These are phyloP conservation scores for Thymelicus sylvestris DNA, from an alignment of 2,888 invertebrate species.

Conservation along the genomic window DNA sequence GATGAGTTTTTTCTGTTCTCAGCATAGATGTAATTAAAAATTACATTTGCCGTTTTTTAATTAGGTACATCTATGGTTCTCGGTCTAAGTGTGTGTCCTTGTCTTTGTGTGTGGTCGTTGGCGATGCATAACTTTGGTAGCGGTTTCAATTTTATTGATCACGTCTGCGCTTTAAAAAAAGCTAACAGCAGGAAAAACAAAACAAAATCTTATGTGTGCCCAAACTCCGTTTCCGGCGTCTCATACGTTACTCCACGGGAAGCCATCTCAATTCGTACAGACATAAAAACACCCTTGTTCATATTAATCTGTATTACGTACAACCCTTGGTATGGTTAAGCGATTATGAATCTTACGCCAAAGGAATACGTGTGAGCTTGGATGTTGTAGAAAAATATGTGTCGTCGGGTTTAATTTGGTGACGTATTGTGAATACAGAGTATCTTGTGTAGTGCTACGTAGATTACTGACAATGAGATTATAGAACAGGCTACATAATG, in stretches of 20 bases:
- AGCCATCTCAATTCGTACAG: conserved; percentile 10
- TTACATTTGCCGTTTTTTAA: no score
- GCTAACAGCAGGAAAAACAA: background rate
- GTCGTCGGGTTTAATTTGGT: conserved; percentile 4
- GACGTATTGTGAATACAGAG: conserved; percentile 5
- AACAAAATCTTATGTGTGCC: background rate
- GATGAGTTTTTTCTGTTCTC: no score
- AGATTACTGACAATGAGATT: background rate
- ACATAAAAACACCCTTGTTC: conserved; percentile 26
- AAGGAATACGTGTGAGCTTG: background rate
- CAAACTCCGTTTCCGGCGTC: background rate
- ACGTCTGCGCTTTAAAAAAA: no score
- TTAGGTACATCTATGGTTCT: no score
- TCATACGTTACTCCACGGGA: conserved; percentile 21
- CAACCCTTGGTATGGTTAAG: background rate
- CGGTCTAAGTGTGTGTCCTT: no score
- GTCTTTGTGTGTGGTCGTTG: no score
- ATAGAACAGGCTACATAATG: no score
- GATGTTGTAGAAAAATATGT: background rate
- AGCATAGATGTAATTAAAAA: no score
- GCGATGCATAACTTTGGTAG: no score
- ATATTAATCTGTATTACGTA: conserved; percentile 29
- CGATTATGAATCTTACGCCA: background rate
- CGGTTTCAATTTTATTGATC: no score
- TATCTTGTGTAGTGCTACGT: background rate